Percentiles rank a stretch among this genome's conserved stretches.
Conservation (phyloP, 2,113 vertebrate genomes). For the Turdus rufiventris region DNA sequence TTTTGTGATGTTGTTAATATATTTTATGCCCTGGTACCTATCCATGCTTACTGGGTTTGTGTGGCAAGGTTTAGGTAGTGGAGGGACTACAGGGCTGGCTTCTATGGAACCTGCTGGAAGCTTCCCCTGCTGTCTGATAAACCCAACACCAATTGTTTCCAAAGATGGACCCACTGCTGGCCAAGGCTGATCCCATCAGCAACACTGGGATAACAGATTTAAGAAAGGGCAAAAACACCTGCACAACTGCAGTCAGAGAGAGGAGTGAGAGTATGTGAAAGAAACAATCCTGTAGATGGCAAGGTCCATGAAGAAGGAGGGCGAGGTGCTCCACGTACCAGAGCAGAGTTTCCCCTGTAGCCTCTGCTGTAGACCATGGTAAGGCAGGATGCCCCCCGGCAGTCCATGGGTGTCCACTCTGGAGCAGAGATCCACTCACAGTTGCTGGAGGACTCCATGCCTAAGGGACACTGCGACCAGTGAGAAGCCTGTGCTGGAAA, state of each 20-base stretch:
- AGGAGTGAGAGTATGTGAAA: neutral
- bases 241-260: neutral
- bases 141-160: accelerated
- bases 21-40: neutral
- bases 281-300: neutral
- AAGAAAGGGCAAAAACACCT: neutral
- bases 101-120: neutral
- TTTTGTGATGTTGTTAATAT: neutral
- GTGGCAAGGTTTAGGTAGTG: neutral
- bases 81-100: neutral
- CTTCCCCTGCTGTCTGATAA: neutral
- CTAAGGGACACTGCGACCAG: accelerated
- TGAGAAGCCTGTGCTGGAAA: neutral
- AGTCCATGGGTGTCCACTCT: neutral
- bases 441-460: accelerated
- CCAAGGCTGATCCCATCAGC: neutral
- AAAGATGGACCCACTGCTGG: accelerated
- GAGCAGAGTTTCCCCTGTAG: neutral
- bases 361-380: neutral
- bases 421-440: neutral
- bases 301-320: neutral
- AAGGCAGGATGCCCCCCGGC: neutral
- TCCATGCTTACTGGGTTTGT: neutral
- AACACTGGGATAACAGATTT: accelerated
- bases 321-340: neutral